Conservation (phyloP, 2,797 vertebrate genomes). For the Syngnathus rostellatus region DNA sequence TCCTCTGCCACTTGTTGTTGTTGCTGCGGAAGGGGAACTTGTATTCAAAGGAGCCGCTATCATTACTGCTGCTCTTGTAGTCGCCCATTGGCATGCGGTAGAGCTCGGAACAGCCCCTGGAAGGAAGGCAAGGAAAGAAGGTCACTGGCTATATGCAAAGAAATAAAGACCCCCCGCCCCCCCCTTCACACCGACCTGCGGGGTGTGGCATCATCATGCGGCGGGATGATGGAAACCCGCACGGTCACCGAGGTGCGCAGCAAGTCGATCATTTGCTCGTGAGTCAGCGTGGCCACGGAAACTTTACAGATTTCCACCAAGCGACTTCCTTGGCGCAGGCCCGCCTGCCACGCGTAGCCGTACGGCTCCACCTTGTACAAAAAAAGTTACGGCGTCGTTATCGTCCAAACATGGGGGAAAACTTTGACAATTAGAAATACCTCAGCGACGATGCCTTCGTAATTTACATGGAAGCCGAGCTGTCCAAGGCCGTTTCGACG, state of each 20-base stretch:
- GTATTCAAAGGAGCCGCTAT: constrained; percentile 88
- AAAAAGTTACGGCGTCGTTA: background rate
- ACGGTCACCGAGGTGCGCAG: constrained; percentile 91
- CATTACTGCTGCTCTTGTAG: constrained; percentile 83
- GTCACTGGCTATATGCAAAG: no score
- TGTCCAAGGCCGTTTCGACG: constrained; percentile 93
- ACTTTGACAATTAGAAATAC: constrained; percentile 20
- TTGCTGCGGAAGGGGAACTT: constrained; percentile 98
- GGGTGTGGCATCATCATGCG: constrained; percentile 90
- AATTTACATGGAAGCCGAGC: constrained; percentile 98
- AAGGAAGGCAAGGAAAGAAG: background rate
- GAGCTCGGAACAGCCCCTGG: constrained; percentile 91
- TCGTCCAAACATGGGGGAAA: background rate
- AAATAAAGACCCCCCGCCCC: no score
- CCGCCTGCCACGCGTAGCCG: constrained; percentile 96
- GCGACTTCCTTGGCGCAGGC: constrained; percentile 90
- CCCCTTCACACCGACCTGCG: constrained; percentile 75
- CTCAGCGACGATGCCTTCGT: constrained; percentile 96
- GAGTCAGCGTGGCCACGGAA: constrained; percentile 90
- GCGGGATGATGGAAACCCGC: constrained; percentile 93
- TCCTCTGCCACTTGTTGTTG: constrained; percentile 96
- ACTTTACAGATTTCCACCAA: constrained; percentile 98
- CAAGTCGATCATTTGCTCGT: constrained; percentile 98
- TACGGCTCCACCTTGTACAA: constrained; percentile 81
- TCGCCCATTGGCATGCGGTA: constrained; percentile 89